phyloP scores from a whole-genome alignment of 2,888 invertebrate species.

The Pollenia griseotomentosa region DNA sequence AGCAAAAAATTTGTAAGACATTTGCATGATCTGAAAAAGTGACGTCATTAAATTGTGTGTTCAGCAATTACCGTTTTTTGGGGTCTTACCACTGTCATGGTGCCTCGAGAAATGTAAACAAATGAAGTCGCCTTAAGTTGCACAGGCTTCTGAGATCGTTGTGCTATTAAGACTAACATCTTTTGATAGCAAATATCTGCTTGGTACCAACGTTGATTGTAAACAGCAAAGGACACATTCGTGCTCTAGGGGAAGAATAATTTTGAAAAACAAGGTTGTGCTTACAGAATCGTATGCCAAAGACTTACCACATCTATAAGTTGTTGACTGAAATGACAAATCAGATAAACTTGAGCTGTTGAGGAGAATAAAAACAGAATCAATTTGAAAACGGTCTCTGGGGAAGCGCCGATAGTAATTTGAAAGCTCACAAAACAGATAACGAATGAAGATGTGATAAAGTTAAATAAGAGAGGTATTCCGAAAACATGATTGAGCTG shows the following conservation, averaged over 20 bases:
- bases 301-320: constrained; percentile 77
- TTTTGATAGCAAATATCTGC: constrained; percentile 78
- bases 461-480: constrained; percentile 76
- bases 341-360: constrained; percentile 78
- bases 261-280: background rate
- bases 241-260: constrained; percentile 72
- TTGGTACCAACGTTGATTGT: constrained; percentile 79
- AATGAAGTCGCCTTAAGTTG: constrained; percentile 79
- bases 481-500: constrained; percentile 75
- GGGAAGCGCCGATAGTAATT: constrained; percentile 77
- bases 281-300: constrained; percentile 12
- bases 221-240: constrained; percentile 76
- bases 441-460: constrained; percentile 75
- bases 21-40: constrained; percentile 78
- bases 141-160: constrained; percentile 78
- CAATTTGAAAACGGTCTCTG: constrained; percentile 77
- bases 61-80: background rate
- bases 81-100: constrained; percentile 78
- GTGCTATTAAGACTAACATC: constrained; percentile 77
- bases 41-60: too few species aligned
- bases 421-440: constrained; percentile 80
- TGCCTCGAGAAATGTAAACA: constrained; percentile 76
- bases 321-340: constrained; percentile 79
- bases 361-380: constrained; percentile 78
- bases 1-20: constrained; percentile 82